Base-by-base conservation (phyloP, 2,888 invertebrate species). In the Mamestra brassicae region DNA sequence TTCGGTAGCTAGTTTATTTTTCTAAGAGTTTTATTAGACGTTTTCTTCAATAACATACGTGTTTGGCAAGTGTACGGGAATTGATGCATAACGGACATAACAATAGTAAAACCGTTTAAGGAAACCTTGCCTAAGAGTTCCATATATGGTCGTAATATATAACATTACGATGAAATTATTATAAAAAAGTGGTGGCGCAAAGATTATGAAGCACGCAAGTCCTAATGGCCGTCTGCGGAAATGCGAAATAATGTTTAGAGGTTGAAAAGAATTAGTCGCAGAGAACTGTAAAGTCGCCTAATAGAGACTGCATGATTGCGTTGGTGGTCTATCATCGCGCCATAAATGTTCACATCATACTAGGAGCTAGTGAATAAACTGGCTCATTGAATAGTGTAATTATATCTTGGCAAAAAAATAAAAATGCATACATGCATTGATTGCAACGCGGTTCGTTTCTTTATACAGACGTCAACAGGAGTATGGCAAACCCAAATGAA, bases 61-160 rank as follows among this genome's bases (percentile, higher is more conserved):
- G 80, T 80, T 72, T 57, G 57, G 62, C 66, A 54, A 50, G 74
- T 74, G 6, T n/a, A 47, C 13, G 60, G 3, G 69, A 74, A 81
- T 67, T 67, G 60, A 72, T 75, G 75, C 74, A 61, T 83, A 61
- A 34, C 71, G 50, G 36, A 79, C 79, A 83, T 68, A 74, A 69
- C 60, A 80, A 65, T 69, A 38, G 58, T 26, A 7, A 66, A 64
- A 66, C 66, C 38, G 57, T 80, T 82, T 80, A 80, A 67, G 69
- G 62, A 72, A 83, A 57, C 52, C 15, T 69, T 80, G 54, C 60
- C 45, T 80, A 71, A 66, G 10, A 50, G 62, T 50, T 80, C 45
- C 65, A 34, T 83, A 60, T 64, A 75, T 54, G 65, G 61, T 13
- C 34, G 61, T 38, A 13, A 50, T 47, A 38, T 17, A 42, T 62